phyloP scores from a whole-genome alignment of 2,113 vertebrate genomes.

The Campylorhamphus procurvoides region DNA sequence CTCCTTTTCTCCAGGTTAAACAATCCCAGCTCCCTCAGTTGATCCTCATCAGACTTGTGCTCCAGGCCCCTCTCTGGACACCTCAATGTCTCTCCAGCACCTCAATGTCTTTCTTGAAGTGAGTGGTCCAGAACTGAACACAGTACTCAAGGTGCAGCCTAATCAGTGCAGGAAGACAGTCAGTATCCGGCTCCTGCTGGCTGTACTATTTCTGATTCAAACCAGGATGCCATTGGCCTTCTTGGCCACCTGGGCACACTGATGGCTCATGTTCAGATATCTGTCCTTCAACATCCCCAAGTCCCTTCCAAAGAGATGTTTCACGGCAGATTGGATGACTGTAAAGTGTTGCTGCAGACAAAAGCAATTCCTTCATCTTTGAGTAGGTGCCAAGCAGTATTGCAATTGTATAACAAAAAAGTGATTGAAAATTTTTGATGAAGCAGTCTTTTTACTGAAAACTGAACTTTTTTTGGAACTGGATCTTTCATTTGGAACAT shows the following conservation, averaged over 20 bases:
- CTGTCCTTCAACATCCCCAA: no score
- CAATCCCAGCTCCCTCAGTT: neutral
- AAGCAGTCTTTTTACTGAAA: neutral
- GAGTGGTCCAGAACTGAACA: neutral
- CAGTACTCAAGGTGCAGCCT: neutral
- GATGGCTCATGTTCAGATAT: neutral
- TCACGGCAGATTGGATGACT: neutral
- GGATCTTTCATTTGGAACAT: neutral
- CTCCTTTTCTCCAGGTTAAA: neutral
- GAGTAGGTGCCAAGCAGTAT: neutral
- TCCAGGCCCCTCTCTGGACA: neutral
- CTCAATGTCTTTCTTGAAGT: neutral
- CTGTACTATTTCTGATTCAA: neutral
- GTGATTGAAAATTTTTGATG: neutral
- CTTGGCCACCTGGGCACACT: neutral
- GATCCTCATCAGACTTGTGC: neutral
- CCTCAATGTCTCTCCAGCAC: neutral
- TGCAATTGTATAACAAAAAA: neutral
- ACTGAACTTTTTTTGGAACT: neutral
- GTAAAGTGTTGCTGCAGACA: neutral
- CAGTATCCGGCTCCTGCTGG: neutral
- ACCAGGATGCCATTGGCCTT: neutral
- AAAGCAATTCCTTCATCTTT: neutral
- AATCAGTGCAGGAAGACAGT: neutral
- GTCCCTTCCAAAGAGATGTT: neutral